Percentiles rank a stretch among this genome's conserved stretches.
Conservation (phyloP, 1,140 invertebrate genomes). For the Diorhabda elongata region DNA sequence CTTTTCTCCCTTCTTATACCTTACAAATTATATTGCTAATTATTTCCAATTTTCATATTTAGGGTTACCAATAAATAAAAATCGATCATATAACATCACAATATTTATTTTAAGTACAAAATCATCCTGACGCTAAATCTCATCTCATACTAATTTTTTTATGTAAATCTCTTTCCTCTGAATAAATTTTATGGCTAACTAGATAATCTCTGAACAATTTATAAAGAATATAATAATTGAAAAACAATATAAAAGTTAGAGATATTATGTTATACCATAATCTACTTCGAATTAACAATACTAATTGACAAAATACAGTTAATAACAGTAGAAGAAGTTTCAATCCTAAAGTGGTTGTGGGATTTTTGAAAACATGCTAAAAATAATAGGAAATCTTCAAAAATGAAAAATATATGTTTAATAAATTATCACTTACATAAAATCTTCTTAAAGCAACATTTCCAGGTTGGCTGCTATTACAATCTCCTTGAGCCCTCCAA, state of each 20-base stretch:
- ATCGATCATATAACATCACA: no score
- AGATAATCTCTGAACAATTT: slow-evolving; percentile 83
- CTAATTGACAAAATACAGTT: slow-evolving; percentile 71
- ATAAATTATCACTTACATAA: slow-evolving; percentile 63
- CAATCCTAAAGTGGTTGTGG: slow-evolving; percentile 71
- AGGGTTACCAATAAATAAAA: no score
- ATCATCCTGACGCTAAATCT: background rate
- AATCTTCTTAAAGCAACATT: slow-evolving; percentile 77
- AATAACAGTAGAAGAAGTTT: slow-evolving; percentile 70
- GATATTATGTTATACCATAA: slow-evolving; percentile 92
- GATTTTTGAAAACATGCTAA: slow-evolving; percentile 83
- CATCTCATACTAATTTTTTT: slow-evolving; percentile 18
- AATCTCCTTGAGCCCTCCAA: slow-evolving; percentile 75
- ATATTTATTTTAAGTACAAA: background rate
- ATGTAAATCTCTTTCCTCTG: slow-evolving; percentile 33
- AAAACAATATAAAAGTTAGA: slow-evolving; percentile 76
- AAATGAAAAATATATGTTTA: slow-evolving; percentile 6
- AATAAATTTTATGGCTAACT: slow-evolving; percentile 77
- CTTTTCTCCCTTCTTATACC: no score
- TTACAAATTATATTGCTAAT: no score
- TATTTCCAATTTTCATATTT: no score
- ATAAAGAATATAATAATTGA: slow-evolving; percentile 89
- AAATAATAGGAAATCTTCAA: slow-evolving; percentile 41
- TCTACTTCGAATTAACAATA: slow-evolving; percentile 68
- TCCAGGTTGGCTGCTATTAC: slow-evolving; percentile 72